These are phyloP conservation scores for Pseudeuparius sepicola DNA, from an alignment of 2,888 invertebrate genomes.

Conservation along the genomic window DNA sequence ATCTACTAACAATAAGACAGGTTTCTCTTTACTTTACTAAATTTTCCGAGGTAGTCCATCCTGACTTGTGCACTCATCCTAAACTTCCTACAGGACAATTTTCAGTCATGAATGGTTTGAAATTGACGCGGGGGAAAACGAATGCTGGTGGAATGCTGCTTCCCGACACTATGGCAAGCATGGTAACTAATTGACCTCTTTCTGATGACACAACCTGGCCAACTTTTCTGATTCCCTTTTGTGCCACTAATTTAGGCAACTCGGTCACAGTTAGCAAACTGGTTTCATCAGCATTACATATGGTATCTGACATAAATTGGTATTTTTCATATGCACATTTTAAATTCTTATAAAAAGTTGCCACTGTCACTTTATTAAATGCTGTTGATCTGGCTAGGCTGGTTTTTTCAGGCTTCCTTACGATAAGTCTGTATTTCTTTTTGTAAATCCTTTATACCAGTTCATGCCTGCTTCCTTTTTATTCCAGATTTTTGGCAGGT, in stretches of 20 bases:
- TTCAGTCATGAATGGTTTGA: neutral
- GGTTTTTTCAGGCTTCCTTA: neutral
- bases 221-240: constrained; percentile 1
- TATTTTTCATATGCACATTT: neutral
- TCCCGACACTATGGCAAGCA: neutral
- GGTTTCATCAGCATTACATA: constrained; percentile 1
- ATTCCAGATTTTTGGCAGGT: too few relatives aligned
- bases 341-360: neutral
- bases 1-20: constrained; percentile 15
- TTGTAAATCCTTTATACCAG: neutral
- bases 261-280: neutral
- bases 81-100: neutral
- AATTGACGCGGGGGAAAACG: constrained; percentile 4
- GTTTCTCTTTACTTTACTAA: constrained; percentile 4
- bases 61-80: neutral
- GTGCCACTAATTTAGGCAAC: neutral
- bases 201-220: neutral
- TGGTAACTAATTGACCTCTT: neutral
- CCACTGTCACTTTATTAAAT: neutral
- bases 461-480: neutral
- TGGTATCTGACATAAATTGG: neutral
- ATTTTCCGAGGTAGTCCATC: constrained; percentile 4
- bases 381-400: neutral
- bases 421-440: neutral
- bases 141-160: neutral